Conservation (phyloP, 2,797 vertebrate genomes). For the Melanitta fusca region DNA sequence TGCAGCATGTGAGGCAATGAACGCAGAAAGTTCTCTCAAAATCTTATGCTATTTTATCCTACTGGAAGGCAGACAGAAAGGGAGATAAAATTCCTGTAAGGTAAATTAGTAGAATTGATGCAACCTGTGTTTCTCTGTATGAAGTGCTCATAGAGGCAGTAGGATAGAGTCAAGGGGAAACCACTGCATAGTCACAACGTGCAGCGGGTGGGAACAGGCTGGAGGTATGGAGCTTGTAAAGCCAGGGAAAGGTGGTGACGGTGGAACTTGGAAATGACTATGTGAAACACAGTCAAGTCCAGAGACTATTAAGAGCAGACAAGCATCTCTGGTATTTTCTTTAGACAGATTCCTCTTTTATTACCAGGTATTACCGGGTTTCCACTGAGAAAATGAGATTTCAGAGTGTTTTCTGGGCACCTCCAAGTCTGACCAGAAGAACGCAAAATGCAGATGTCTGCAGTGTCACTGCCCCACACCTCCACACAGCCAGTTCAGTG, state of each 20-base stretch:
- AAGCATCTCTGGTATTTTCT: neutral
- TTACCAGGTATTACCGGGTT: rapidly evolving
- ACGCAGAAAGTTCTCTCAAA: neutral
- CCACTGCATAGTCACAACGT: neutral
- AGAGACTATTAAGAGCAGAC: neutral
- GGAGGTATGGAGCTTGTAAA: rapidly evolving
- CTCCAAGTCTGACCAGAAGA: neutral
- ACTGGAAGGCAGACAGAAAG: neutral
- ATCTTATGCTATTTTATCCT: neutral
- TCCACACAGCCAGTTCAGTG: rapidly evolving
- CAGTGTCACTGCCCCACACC: rapidly evolving
- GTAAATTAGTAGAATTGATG: neutral
- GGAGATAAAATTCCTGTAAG: neutral
- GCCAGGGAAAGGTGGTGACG: neutral
- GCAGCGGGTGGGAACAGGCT: neutral
- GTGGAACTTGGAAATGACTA: neutral
- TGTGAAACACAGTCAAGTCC: neutral
- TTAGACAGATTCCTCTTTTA: neutral
- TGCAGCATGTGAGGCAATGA: neutral
- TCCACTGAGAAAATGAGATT: neutral
- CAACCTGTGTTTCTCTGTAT: neutral
- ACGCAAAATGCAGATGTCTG: neutral
- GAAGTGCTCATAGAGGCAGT: neutral
- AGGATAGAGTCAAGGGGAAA: neutral
- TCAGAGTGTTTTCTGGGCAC: neutral